These are phyloP conservation scores for Labia minor DNA, from an alignment of 2,888 invertebrate species.

Conservation along the genomic window DNA sequence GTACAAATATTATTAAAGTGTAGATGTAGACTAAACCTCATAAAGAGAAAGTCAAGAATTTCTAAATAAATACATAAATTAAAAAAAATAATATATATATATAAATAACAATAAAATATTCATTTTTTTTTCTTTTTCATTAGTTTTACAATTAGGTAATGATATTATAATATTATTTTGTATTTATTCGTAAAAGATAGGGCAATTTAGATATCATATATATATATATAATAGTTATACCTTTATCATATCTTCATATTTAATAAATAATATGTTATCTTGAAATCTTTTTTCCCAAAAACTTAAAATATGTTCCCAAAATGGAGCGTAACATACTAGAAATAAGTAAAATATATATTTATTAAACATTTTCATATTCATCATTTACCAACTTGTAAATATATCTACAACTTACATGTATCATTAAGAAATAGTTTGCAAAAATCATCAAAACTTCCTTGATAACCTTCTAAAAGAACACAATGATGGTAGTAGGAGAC, in stretches of 20 bases:
- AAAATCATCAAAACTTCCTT: constrained; percentile 45
- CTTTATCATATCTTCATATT: constrained; percentile 70
- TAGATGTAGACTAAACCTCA: too few relatives aligned
- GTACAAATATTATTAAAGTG: too few relatives aligned
- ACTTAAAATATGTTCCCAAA: constrained; percentile 49
- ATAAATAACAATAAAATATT: too few relatives aligned
- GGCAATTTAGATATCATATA: too few relatives aligned
- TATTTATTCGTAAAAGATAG: background rate
- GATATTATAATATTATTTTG: background rate
- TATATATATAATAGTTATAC: too few relatives aligned
- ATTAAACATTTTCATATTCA: background rate
- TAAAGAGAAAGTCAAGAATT: too few relatives aligned
- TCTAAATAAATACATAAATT: too few relatives aligned
- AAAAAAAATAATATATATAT: too few relatives aligned
- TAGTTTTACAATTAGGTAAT: too few relatives aligned
- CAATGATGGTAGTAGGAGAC: constrained; percentile 60
- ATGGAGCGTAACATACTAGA: constrained; percentile 36
- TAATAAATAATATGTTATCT: constrained; percentile 62
- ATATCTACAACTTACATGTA: constrained; percentile 26
- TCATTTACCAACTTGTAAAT: too few relatives aligned
- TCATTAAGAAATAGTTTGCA: constrained; percentile 50
- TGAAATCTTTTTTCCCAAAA: constrained; percentile 62
- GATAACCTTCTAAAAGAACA: constrained; percentile 45
- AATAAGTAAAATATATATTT: constrained; percentile 16
- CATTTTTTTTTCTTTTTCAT: too few relatives aligned